Evolutionary conservation across 2,888 invertebrate species (phyloP), one percentile per base, ranked within the genome.

Genomic region (Cecidostiba fungosa): DNA sequence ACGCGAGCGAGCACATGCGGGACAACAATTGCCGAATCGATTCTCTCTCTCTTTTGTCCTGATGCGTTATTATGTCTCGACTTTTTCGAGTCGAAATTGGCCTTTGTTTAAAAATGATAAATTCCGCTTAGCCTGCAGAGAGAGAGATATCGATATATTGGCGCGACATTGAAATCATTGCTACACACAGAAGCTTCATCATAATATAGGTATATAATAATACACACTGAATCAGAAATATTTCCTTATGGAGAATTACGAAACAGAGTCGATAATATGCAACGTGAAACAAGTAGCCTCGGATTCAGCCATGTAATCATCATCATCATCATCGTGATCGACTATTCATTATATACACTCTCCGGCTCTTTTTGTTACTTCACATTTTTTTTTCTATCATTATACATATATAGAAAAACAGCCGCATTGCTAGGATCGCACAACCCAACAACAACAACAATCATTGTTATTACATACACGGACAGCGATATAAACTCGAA

Each of bases 11-110:
- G 10, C 43, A 66, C 29, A 29, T 29, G 66, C 72, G 72, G n/a
- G n/a, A 36, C 47, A 69, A 77, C 74, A 72, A 39, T 59, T 72
- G 47, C 54, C 77, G 26, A 84, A 84, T 80, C 84, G 79, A 80
- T 73, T 36, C 62, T 39, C 50, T 72, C 23, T 36, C 32, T 14
- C 43, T 70, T 59, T 59, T 59, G n/a, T n/a, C n/a, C 59, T 59
- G 59, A n/a, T 54, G n/a, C n/a, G 19, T 69, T 32, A 70, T 19
- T 70, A n/a, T 10, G 70, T 81, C 54, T 36, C 59, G 70, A 59
- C 54, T 59, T 23, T 59, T 59, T 19, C n/a, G 8, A 23, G 23
- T n/a, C n/a, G 54, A n/a, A 59, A 59, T 59, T 59, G 54, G 54
- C n/a, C 54, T 29, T 36, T n/a, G 43, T 73, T 72, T 39, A 59